Percentiles rank a stretch among this genome's conserved stretches.
Conservation (phyloP, 2,797 vertebrate species). For the Acestrorhynchus altus region DNA sequence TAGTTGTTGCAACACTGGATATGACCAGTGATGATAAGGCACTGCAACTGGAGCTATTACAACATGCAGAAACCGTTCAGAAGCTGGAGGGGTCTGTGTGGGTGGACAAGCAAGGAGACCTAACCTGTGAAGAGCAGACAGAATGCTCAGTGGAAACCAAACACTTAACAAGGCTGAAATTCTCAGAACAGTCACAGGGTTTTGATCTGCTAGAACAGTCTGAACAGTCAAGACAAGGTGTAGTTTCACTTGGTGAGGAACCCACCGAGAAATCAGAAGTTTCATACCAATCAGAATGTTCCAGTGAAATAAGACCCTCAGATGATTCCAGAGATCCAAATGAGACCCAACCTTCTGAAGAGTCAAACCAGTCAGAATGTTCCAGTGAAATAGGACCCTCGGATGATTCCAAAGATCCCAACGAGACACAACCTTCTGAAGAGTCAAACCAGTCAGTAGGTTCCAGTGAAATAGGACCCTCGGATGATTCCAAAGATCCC, state of each 20-base stretch:
- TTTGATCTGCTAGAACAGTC: conserved; percentile 22
- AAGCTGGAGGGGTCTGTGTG: conserved; percentile 10
- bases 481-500: not conserved
- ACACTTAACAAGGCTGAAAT: not conserved
- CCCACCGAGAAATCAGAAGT: not conserved
- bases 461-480: not conserved
- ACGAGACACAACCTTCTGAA: conserved; percentile 22
- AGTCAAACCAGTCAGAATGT: not conserved
- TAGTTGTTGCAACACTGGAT: conserved; percentile 10
- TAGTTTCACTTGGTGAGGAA: not conserved
- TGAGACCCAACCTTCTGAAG: not conserved
- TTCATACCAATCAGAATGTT: not conserved
- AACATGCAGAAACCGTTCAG: conserved; percentile 27
- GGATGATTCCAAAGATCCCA: conserved; percentile 15
- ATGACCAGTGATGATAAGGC: conserved; percentile 33
- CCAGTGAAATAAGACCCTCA: not conserved
- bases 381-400: not conserved
- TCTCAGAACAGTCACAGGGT: conserved; percentile 15
- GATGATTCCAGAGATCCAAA: not conserved
- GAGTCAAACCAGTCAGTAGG: conserved; percentile 5
- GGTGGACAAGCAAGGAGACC: conserved; percentile 36
- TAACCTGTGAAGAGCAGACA: conserved; percentile 7
- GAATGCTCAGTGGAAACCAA: conserved; percentile 33
- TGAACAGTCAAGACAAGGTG: conserved; percentile 16
- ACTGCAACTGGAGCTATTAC: conserved; percentile 41